These are phyloP conservation scores for Condylura cristata DNA, from an alignment of 2,113 vertebrate genomes.

Conservation along the genomic window DNA sequence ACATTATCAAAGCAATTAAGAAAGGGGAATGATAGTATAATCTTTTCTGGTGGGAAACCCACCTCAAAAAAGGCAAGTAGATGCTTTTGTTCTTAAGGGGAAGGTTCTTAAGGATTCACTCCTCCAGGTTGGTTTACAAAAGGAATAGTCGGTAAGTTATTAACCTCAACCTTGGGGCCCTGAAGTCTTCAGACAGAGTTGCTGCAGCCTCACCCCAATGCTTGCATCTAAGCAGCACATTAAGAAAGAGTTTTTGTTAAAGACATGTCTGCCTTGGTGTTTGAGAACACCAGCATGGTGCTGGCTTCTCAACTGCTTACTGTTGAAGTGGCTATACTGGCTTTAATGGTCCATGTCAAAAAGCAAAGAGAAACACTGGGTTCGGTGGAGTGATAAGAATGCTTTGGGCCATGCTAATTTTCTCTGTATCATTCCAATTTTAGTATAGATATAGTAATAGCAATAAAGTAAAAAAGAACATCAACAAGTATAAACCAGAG, in stretches of 20 bases:
- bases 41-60: background rate
- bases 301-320: background rate
- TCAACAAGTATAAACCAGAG: too few species aligned
- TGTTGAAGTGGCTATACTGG: background rate
- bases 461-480: too few species aligned
- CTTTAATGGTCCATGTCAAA: fast-evolving
- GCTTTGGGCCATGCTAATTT: too few species aligned
- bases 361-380: background rate
- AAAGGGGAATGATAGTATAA: background rate
- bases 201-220: background rate
- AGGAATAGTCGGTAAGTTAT: background rate
- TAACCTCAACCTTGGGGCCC: background rate
- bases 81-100: too few species aligned
- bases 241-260: background rate
- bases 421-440: too few species aligned
- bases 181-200: background rate
- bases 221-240: background rate
- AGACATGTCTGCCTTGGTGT: background rate
- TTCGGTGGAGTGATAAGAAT: background rate
- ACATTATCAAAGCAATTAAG: background rate
- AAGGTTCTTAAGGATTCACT: background rate
- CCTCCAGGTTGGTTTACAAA: background rate
- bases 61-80: background rate
- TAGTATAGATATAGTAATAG: too few species aligned
- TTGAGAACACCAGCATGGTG: background rate